Conservation (phyloP, 2,113 vertebrate genomes). For the Spea bombifrons region DNA sequence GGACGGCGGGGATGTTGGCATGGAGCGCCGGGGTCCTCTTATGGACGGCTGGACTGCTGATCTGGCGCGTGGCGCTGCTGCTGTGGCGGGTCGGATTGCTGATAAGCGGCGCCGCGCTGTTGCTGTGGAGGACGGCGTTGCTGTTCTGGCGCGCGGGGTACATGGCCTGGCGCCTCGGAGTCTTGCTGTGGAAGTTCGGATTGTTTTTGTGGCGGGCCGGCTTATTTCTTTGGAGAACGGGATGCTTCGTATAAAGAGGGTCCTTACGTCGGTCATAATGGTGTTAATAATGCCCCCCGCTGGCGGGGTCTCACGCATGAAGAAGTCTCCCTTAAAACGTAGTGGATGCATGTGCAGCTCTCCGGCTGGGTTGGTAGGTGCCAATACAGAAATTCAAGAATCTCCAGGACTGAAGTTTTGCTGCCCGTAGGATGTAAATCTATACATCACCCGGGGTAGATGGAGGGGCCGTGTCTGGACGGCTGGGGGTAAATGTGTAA, state of each 20-base stretch:
- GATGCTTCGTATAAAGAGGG: constrained; percentile 26
- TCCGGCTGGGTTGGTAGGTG: too few relatives aligned
- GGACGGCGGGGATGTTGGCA: constrained; percentile 43
- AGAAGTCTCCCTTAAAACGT: too few relatives aligned
- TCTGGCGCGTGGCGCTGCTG: constrained; percentile 37
- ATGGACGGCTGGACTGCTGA: constrained; percentile 40
- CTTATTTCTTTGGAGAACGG: constrained; percentile 41
- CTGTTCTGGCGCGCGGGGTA: constrained; percentile 38
- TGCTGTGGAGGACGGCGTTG: constrained; percentile 32
- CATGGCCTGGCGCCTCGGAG: constrained; percentile 33
- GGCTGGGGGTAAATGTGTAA: too few relatives aligned
- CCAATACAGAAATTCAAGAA: too few relatives aligned
- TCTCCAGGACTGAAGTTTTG: too few relatives aligned
- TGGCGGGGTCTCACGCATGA: too few relatives aligned
- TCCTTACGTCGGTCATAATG: not conserved
- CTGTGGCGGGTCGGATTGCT: constrained; percentile 39
- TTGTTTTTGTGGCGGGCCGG: constrained; percentile 27
- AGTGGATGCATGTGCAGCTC: too few relatives aligned
- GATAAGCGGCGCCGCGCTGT: constrained; percentile 35
- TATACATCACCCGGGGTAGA: too few relatives aligned
- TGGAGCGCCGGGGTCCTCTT: constrained; percentile 43
- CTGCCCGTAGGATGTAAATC: too few relatives aligned
- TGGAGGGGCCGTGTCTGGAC: too few relatives aligned
- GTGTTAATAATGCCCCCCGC: too few relatives aligned
- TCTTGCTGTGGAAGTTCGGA: constrained; percentile 31